Percentiles rank a stretch among this genome's conserved stretches.
phyloP scores from a whole-genome alignment of 2,888 invertebrate species.

The Podabrus alpinus region DNA sequence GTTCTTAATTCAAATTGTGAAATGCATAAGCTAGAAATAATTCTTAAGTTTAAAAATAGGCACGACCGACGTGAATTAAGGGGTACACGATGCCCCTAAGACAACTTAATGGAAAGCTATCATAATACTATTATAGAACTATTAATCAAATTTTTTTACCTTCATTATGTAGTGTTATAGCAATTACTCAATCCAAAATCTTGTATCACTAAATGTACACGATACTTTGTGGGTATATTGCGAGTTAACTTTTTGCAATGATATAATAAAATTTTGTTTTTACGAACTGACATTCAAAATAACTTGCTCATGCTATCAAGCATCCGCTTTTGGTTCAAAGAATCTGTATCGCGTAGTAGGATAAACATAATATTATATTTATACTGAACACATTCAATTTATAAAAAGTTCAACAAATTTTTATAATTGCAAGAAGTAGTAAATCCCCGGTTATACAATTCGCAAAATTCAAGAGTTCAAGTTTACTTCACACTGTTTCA shows the following conservation, averaged over 20 bases:
- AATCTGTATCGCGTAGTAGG: neutral
- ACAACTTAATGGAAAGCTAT: neutral
- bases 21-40: too few relatives aligned
- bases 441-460: neutral
- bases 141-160: neutral
- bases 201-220: neutral
- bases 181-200: neutral
- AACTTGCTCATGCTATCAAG: neutral
- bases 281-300: neutral
- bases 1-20: too few relatives aligned
- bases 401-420: neutral
- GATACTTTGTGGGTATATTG: too few relatives aligned
- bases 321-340: neutral
- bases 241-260: neutral
- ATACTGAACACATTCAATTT: neutral
- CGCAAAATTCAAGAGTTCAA: neutral
- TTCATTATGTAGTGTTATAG: neutral
- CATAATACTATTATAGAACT: neutral
- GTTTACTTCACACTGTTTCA: too few relatives aligned
- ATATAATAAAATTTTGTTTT: too few relatives aligned
- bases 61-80: too few relatives aligned
- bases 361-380: neutral
- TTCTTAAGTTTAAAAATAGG: too few relatives aligned
- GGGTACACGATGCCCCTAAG: too few relatives aligned
- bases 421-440: neutral